Percentiles rank a stretch among this genome's conserved stretches.
Evolutionary conservation across 2,113 vertebrate genomes (phyloP).

Genomic region (Callorhinus ursinus): DNA sequence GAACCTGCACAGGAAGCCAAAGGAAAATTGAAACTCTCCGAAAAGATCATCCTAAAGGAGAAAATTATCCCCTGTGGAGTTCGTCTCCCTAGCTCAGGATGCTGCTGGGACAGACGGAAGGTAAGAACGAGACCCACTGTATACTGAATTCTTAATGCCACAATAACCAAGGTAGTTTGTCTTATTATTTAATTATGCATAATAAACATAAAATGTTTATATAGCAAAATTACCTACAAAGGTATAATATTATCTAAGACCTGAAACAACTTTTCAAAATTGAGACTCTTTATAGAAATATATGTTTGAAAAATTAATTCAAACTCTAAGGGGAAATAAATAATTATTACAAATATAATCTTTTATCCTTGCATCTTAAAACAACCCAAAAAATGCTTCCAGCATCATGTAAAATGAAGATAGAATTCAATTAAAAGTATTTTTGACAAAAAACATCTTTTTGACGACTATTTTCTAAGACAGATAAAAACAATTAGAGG

Average conservation of each 20-base stretch:
- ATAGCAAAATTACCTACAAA: conserved; percentile 78
- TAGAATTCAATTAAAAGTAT: background rate
- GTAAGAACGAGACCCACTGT: conserved; percentile 54
- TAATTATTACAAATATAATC: background rate
- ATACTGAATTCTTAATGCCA: conserved; percentile 63
- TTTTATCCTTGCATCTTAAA: background rate
- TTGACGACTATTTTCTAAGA: background rate
- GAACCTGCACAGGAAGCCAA: conserved; percentile 75
- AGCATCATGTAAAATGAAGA: background rate
- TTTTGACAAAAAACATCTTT: background rate
- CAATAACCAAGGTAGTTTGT: conserved; percentile 61
- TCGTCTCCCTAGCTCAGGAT: conserved; percentile 63
- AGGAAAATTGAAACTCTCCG: conserved; percentile 80
- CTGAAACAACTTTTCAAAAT: conserved; percentile 74
- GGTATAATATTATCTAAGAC: conserved; percentile 71
- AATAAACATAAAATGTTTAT: conserved; percentile 82
- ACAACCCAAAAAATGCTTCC: background rate
- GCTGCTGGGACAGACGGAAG: conserved; percentile 14
- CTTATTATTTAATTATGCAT: conserved; percentile 78
- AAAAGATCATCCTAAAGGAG: conserved; percentile 79
- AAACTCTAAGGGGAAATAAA: conserved; percentile 46
- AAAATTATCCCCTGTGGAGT: conserved; percentile 75
- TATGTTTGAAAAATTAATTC: conserved; percentile 67
- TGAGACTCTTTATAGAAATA: conserved; percentile 71
- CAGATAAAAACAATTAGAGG: background rate